phyloP scores from a whole-genome alignment of 2,113 vertebrate species.

The Mus pahari region DNA sequence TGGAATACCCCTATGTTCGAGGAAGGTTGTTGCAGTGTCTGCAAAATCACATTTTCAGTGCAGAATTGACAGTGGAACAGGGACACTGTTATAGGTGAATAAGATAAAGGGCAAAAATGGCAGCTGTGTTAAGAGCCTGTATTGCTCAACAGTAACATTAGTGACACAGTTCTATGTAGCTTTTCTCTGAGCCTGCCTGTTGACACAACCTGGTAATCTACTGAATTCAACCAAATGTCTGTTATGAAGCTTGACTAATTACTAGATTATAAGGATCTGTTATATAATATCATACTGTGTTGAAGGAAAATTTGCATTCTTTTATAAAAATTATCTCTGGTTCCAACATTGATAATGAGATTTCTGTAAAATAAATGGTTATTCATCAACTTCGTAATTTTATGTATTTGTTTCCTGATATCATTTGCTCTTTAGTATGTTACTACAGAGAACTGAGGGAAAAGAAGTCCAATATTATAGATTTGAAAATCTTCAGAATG shows the following conservation, averaged over 20 bases:
- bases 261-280: background rate
- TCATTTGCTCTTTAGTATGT: background rate
- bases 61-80: background rate
- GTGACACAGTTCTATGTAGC: accelerated
- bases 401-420: background rate
- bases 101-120: background rate
- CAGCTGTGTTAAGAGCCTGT: background rate
- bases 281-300: background rate
- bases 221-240: background rate
- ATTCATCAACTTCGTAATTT: background rate
- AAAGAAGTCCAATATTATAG: background rate
- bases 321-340: background rate
- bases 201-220: background rate
- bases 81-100: background rate
- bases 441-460: background rate
- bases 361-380: background rate
- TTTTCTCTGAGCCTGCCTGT: background rate
- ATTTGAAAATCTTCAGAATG: background rate
- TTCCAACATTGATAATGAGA: background rate
- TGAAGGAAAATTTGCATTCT: background rate
- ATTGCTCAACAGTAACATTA: background rate
- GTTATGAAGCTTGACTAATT: background rate
- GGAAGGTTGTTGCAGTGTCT: background rate
- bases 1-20: accelerated
- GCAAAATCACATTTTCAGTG: background rate